A percentile compares a stretch with the other conserved stretches of the same genome.
Conservation (phyloP, 2,888 invertebrate genomes). For the Eristalis pertinax region DNA sequence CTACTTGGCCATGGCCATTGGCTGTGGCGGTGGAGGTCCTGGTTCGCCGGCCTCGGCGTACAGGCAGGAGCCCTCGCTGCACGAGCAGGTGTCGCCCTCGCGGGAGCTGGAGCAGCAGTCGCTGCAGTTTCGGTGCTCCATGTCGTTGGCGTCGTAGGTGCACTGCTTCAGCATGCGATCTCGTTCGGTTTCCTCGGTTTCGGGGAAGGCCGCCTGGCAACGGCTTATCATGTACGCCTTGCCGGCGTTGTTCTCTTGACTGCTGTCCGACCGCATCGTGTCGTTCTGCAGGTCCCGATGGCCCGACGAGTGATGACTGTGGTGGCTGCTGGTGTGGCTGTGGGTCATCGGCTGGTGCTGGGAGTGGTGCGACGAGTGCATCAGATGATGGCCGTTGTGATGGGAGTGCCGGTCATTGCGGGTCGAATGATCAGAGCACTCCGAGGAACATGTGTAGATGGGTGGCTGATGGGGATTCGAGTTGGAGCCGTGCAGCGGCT, state of each 20-base stretch:
- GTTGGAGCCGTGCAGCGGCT: conserved; percentile 78
- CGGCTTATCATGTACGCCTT: conserved; percentile 64
- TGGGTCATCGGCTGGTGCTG: conserved; percentile 72
- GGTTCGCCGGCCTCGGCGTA: conserved; percentile 84
- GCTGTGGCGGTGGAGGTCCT: conserved; percentile 72
- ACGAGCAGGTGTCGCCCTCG: conserved; percentile 85
- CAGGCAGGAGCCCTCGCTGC: conserved; percentile 85
- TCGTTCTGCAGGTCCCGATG: conserved; percentile 73
- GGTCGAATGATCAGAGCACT: conserved; percentile 81
- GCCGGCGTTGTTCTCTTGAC: conserved; percentile 76
- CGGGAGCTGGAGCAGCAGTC: conserved; percentile 83
- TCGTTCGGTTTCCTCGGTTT: conserved; percentile 77
- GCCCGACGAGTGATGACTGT: conserved; percentile 65
- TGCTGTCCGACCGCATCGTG: conserved; percentile 78
- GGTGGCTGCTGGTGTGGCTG: conserved; percentile 66
- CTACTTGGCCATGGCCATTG: conserved; percentile 62
- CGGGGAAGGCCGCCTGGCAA: conserved; percentile 74
- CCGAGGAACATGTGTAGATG: conserved; percentile 82
- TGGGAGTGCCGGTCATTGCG: conserved; percentile 76
- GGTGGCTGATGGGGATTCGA: conserved; percentile 78
- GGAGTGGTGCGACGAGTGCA: conserved; percentile 70
- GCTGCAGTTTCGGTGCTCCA: conserved; percentile 79
- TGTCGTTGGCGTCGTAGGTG: conserved; percentile 74
- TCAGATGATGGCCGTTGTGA: conserved; percentile 71
- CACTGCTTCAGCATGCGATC: conserved; percentile 76